These are phyloP conservation scores for Eptatretus burgeri DNA, from an alignment of 2,113 vertebrate genomes.

Conservation along the genomic window DNA sequence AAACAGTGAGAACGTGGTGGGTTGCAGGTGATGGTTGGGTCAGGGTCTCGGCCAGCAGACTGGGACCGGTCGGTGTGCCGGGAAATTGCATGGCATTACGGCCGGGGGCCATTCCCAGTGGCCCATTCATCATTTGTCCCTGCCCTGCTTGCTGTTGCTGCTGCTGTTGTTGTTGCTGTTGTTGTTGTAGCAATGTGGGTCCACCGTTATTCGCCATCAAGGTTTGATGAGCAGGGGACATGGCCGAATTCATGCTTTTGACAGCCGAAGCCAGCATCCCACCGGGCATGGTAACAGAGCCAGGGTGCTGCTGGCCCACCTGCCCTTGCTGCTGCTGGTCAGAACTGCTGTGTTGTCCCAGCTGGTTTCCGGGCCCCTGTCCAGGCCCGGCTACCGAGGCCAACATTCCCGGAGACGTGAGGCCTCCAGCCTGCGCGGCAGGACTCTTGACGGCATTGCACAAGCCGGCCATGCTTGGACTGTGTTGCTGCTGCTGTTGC, in stretches of 20 bases:
- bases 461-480: constrained; percentile 17
- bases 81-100: constrained; percentile 27
- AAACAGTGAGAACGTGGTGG: constrained; percentile 40
- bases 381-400: background rate
- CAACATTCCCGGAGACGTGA: background rate
- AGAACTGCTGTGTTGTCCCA: background rate
- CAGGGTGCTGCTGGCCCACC: background rate
- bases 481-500: constrained; percentile 22
- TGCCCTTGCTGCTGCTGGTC: too few species aligned
- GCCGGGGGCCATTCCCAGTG: constrained; percentile 48
- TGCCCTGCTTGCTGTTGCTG: constrained; percentile 36
- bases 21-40: constrained; percentile 43
- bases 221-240: constrained; percentile 36
- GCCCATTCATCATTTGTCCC: constrained; percentile 77
- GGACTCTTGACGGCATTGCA: constrained; percentile 52
- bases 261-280: constrained; percentile 3
- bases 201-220: constrained; percentile 48
- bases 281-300: background rate
- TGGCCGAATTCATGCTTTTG: constrained; percentile 38
- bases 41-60: constrained; percentile 43
- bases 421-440: constrained; percentile 21
- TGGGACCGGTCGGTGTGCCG: constrained; percentile 24
- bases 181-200: constrained; percentile 47
- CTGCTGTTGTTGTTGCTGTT: constrained; percentile 35
- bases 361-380: background rate